phyloP scores from a whole-genome alignment of 2,888 invertebrate species.

The Papilio protenor region DNA sequence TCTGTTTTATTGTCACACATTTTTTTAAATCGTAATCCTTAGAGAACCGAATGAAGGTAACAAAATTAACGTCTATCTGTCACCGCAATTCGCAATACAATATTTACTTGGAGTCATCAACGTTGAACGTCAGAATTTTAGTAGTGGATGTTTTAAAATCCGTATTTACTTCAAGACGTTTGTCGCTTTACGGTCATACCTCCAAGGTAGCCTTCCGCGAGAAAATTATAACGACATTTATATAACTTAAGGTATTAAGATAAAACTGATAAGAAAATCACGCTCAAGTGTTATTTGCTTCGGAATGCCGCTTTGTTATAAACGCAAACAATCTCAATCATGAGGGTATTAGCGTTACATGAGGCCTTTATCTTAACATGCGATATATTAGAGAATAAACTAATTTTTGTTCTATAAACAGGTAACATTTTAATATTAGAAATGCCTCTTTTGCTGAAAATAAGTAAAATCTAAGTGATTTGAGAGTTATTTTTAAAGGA shows the following conservation, averaged over 20 bases:
- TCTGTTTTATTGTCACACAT: conserved; percentile 47
- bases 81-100: conserved; percentile 19
- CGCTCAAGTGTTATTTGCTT: conserved; percentile 36
- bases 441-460: too few species aligned
- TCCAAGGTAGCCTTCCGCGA: conserved; percentile 17
- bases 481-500: too few species aligned
- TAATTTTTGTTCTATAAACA: not conserved
- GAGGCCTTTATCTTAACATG: not conserved
- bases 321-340: conserved; percentile 37
- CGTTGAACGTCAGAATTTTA: conserved; percentile 16
- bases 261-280: conserved; percentile 53
- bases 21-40: not conserved
- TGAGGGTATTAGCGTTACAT: conserved; percentile 29
- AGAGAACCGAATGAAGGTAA: conserved; percentile 5
- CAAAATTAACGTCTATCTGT: conserved; percentile 19
- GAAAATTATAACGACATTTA: conserved; percentile 31
- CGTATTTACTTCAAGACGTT: not conserved
- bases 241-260: conserved; percentile 54
- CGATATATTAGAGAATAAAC: not conserved
- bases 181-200: conserved; percentile 17
- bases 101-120: conserved; percentile 26
- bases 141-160: conserved; percentile 12
- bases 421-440: not conserved
- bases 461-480: too few species aligned
- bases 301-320: conserved; percentile 37